Percentiles rank a stretch among this genome's conserved stretches.
phyloP scores from a whole-genome alignment of 2,113 vertebrate genomes.

The Gobiocypris rarus region DNA sequence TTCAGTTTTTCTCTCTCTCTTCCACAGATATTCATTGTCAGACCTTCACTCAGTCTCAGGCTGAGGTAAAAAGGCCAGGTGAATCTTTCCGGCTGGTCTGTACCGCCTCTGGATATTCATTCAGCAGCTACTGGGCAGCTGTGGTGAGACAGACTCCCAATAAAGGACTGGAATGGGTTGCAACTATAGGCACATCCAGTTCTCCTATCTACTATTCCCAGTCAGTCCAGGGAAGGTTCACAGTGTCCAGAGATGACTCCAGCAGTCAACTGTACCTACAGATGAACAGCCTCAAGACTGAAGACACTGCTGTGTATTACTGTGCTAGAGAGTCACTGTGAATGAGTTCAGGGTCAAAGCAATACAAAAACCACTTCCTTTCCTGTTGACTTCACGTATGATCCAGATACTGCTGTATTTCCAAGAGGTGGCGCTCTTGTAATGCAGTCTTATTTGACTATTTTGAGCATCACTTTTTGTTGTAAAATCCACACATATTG shows the following conservation, averaged over 20 bases:
- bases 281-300: slow-evolving; percentile 54
- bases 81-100: no score
- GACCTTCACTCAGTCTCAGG: no score
- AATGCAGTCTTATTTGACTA: no score
- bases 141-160: background rate
- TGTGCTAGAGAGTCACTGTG: slow-evolving; percentile 36
- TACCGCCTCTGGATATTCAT: no score
- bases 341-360: background rate
- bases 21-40: no score
- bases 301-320: slow-evolving; percentile 55
- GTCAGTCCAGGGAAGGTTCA: slow-evolving; percentile 57
- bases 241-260: slow-evolving; percentile 56
- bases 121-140: no score
- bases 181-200: background rate
- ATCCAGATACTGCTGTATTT: background rate
- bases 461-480: no score
- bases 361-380: slow-evolving; percentile 31
- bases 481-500: no score
- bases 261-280: slow-evolving; percentile 56
- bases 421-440: no score
- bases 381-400: background rate
- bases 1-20: no score
- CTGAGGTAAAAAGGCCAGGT: no score
- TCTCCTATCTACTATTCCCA: slow-evolving; percentile 1
- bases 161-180: slow-evolving; percentile 43